Conservation (phyloP, 2,888 invertebrate species). For the Polydrusus pterygomalis region DNA sequence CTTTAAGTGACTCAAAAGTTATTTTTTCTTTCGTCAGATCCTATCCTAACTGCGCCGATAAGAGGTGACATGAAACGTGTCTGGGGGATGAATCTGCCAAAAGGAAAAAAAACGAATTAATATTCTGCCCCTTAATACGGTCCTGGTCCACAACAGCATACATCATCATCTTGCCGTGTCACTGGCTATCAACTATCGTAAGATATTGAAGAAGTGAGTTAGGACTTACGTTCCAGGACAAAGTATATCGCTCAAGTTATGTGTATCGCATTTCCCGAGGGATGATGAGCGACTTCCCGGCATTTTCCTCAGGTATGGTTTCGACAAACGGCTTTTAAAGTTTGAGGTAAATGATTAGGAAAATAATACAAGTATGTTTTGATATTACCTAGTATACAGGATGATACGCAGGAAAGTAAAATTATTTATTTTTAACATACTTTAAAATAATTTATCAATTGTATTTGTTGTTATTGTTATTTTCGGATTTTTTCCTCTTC, state of each 20-base stretch:
- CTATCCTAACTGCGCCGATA: too few relatives aligned
- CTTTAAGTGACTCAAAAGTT: too few relatives aligned
- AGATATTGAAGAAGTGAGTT: slow-evolving; percentile 55
- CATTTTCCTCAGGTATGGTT: slow-evolving; percentile 36
- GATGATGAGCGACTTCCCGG: slow-evolving; percentile 45
- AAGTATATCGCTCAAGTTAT: slow-evolving; percentile 51
- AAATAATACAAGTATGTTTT: not conserved
- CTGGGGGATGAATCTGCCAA: too few relatives aligned
- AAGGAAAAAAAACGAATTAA: too few relatives aligned
- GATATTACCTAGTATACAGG: too few relatives aligned
- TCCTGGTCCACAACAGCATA: slow-evolving; percentile 41
- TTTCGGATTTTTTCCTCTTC: too few relatives aligned
- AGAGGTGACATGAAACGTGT: too few relatives aligned
- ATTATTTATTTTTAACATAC: too few relatives aligned
- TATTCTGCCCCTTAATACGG: slow-evolving; percentile 11
- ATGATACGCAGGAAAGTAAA: too few relatives aligned
- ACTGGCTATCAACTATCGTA: slow-evolving; percentile 51
- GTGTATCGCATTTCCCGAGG: slow-evolving; percentile 48
- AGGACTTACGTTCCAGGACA: slow-evolving; percentile 49
- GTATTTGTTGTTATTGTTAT: too few relatives aligned
- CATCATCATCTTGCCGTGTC: slow-evolving; percentile 42
- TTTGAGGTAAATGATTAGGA: not conserved
- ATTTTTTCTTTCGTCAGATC: too few relatives aligned
- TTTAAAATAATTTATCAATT: too few relatives aligned
- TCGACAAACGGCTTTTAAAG: slow-evolving; percentile 31